Evolutionary conservation across 2,113 vertebrate species (phyloP).

Genomic region (Daubentonia madagascariensis): DNA sequence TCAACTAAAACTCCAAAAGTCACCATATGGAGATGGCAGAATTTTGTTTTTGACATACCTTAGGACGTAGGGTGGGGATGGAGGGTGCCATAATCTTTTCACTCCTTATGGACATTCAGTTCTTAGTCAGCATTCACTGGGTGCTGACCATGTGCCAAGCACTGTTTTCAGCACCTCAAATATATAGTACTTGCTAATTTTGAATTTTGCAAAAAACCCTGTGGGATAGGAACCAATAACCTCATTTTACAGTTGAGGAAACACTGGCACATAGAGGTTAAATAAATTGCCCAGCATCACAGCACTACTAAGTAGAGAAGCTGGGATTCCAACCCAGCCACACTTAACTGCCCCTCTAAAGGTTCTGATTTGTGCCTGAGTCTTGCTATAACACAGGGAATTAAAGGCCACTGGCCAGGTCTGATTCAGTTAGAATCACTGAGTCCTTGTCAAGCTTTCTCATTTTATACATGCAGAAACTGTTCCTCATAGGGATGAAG

Average conservation of each 20-base stretch:
- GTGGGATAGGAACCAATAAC: neutral
- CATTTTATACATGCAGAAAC: neutral
- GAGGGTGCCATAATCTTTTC: neutral
- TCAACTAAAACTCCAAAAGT: neutral
- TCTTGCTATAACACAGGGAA: neutral
- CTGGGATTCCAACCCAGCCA: neutral
- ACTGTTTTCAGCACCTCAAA: neutral
- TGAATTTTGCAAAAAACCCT: neutral
- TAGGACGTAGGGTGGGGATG: neutral
- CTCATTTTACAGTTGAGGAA: neutral
- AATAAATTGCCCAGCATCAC: neutral
- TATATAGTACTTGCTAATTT: neutral
- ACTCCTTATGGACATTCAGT: neutral
- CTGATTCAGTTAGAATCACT: neutral
- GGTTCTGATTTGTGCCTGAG: neutral
- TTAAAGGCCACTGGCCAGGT: neutral
- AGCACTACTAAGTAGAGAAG: neutral
- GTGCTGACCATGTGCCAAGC: fast-evolving
- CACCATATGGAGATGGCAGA: neutral
- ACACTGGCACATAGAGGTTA: neutral
- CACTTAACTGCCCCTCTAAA: neutral
- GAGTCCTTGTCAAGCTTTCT: neutral
- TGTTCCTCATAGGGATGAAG: neutral
- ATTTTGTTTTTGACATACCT: neutral
- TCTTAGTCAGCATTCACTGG: neutral